Percentiles rank a stretch among this genome's conserved stretches.
Evolutionary conservation across 2,888 invertebrate species (phyloP).

Genomic region (Pteria penguin): DNA sequence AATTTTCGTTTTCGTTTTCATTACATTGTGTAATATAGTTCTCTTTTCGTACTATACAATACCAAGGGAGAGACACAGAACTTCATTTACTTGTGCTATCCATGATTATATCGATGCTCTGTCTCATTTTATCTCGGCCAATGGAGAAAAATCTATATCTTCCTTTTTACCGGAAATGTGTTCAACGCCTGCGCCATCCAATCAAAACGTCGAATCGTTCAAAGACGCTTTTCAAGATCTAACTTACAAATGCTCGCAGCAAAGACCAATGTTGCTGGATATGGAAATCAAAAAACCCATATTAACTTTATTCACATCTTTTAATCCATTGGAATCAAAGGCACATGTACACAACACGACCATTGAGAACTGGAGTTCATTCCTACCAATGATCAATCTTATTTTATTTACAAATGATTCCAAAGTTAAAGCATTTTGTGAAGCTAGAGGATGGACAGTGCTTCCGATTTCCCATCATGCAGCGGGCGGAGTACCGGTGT

Average conservation of each 20-base stretch:
- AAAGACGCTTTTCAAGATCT: background rate
- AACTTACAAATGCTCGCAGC: background rate
- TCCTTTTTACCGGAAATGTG: background rate
- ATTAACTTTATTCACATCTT: slow-evolving; percentile 40
- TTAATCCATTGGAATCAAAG: slow-evolving; percentile 14
- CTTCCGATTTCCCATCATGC: slow-evolving; percentile 23
- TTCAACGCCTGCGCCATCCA: background rate
- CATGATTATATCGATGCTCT: background rate
- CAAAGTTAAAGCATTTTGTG: background rate
- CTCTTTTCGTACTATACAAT: background rate
- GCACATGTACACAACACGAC: slow-evolving; percentile 34
- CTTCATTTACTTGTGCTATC: background rate
- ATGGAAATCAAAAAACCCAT: slow-evolving; percentile 6
- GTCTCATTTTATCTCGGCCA: background rate
- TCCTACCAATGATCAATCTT: slow-evolving; percentile 30
- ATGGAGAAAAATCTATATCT: slow-evolving; percentile 1
- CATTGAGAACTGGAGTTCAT: slow-evolving; percentile 33
- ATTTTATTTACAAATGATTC: slow-evolving; percentile 41
- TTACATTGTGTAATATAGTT: background rate
- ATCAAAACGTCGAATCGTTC: background rate
- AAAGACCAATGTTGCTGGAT: background rate
- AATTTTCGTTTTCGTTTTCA: background rate
- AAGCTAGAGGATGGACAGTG: slow-evolving; percentile 31
- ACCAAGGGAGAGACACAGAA: background rate
- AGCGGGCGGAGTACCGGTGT: slow-evolving; percentile 29